These are phyloP conservation scores for Amphimallon solstitiale DNA, from an alignment of 2,888 invertebrate species.

Conservation along the genomic window DNA sequence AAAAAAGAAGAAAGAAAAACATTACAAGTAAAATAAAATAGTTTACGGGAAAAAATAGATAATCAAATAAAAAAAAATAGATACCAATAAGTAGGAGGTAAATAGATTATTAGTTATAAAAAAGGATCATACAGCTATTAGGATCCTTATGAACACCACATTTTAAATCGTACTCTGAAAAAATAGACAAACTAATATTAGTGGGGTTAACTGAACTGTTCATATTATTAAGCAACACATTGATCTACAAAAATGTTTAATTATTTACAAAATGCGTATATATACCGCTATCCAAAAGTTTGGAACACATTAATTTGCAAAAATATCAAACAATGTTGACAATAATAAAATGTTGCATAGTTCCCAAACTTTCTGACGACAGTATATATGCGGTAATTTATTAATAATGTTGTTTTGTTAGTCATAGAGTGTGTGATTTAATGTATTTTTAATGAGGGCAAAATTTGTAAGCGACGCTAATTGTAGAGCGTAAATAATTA, in stretches of 20 bases:
- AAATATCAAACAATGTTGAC: no score
- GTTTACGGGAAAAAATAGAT: not conserved
- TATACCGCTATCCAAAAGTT: not conserved
- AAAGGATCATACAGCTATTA: constrained; percentile 39
- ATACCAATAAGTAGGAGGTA: constrained; percentile 4
- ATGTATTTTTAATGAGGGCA: no score
- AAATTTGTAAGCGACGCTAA: no score
- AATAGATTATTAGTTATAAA: constrained; percentile 28
- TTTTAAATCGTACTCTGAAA: constrained; percentile 42
- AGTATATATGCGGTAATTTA: no score
- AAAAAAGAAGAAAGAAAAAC: not conserved
- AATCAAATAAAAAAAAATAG: constrained; percentile 17
- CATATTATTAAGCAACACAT: constrained; percentile 29
- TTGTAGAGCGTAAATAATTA: no score
- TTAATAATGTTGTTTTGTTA: no score
- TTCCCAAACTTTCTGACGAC: no score
- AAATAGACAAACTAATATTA: constrained; percentile 38
- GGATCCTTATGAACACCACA: constrained; percentile 39
- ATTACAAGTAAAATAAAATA: not conserved
- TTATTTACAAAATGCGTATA: not conserved
- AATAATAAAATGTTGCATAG: no score
- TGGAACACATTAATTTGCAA: no score
- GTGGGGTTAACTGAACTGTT: constrained; percentile 25
- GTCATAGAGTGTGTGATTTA: no score
- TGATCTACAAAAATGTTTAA: constrained; percentile 36